Conservation (phyloP, 2,113 vertebrate genomes). For the Nycticebus coucang region DNA sequence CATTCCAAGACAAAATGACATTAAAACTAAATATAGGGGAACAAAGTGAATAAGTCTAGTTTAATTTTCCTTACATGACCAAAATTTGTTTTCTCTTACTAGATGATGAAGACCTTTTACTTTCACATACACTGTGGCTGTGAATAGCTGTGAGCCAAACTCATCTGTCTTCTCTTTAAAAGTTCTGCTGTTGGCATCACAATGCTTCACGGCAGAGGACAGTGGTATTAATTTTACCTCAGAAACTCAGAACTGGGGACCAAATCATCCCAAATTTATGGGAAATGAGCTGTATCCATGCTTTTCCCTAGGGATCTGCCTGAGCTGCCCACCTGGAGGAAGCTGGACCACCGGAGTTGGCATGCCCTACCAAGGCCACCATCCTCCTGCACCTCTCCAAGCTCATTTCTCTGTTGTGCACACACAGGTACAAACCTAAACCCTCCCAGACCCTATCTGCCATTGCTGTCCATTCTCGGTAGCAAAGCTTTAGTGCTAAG, state of each 20-base stretch:
- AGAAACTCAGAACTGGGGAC: background rate
- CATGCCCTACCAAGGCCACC: background rate
- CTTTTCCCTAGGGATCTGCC: background rate
- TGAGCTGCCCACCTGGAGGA: background rate
- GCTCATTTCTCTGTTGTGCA: background rate
- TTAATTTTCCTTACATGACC: background rate
- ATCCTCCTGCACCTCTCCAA: background rate
- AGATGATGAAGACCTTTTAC: background rate
- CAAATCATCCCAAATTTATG: background rate
- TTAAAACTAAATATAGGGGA: background rate
- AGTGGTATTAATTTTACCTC: background rate
- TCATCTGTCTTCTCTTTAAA: background rate
- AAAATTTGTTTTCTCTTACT: background rate
- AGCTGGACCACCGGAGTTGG: background rate
- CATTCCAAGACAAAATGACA: background rate
- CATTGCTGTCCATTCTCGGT: background rate
- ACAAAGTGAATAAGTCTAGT: background rate
- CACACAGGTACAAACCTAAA: background rate
- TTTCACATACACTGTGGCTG: background rate
- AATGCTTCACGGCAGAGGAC: background rate
- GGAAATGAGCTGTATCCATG: background rate
- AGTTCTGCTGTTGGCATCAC: background rate
- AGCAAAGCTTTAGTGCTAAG: background rate
- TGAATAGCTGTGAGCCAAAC: background rate
- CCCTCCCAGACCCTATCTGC: background rate